Base-by-base conservation (phyloP, 30 jellyfish, hydroid and myxozoan species). In the Cassiopea xamachana region DNA sequence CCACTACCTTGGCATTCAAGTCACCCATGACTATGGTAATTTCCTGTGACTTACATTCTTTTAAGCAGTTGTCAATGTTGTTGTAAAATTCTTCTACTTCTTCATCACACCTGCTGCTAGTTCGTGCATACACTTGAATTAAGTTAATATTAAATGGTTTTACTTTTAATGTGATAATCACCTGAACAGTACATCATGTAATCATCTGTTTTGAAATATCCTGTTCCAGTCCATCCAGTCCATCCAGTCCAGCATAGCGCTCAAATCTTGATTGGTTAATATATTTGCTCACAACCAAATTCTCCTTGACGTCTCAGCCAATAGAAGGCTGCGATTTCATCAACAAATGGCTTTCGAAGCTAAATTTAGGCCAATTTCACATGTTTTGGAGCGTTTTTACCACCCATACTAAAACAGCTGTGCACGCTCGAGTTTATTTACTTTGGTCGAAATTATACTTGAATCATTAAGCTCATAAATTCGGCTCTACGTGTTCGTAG, bases 1-100 rank as follows among this genome's bases (percentile, higher is more conserved):
- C n/a, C 7, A 87, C 92, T 0, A 78, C 92, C 55, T 79, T 88
- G 69, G 86, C 87, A 43, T 78, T 79, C 6, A 78, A 18, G 44
- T 88, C 92, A 8, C 96, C 82, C 96, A 79, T 88, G 55, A 88
- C 17, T 45, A 88, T 88, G 75, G 39, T 64, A 9, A 80, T 44
- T 10, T 88, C 92, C 27, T 48, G 46, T 44, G 87, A 69, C 50
- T 79, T 68, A 46, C 91, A 51, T 15, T 79, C 60, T 14, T 2
- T 9, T 17, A 1, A 17, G n/a, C 85, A 79, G 14, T 46, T 39
- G 1, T 87, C 91, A 17, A 77, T 16, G 14, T 48, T 16, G 3
- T 79, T 90, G 39, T 87, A 87, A 51, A 87, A 77, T 46, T 18
- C n/a, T 17, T 79, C 85, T 7, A 62, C 13, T 17, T 77, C 89